These are phyloP conservation scores for Megaceryle maxima DNA, from an alignment of 2,113 vertebrate species.

Conservation along the genomic window DNA sequence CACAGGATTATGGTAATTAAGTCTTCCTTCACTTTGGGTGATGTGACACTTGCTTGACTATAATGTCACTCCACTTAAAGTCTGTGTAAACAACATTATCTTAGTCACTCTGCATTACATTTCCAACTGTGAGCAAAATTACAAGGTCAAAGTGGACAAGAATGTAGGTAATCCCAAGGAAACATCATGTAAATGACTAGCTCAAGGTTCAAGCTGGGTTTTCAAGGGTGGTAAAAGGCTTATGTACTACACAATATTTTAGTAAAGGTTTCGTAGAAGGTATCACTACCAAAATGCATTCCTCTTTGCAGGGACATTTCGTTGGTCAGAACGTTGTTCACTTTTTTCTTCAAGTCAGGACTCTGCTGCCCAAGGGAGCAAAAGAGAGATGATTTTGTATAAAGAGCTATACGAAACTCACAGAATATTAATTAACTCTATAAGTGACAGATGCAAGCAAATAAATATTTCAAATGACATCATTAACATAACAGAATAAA, in stretches of 20 bases:
- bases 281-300: background rate
- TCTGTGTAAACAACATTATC: slow-evolving; percentile 89
- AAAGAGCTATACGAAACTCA: background rate
- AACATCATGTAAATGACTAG: slow-evolving; percentile 75
- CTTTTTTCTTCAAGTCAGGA: background rate
- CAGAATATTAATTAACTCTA: slow-evolving; percentile 11
- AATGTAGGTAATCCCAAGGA: slow-evolving; percentile 76
- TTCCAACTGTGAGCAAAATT: slow-evolving; percentile 82
- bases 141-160: slow-evolving; percentile 83
- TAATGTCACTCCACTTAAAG: slow-evolving; percentile 89
- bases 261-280: background rate
- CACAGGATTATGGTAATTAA: slow-evolving; percentile 85
- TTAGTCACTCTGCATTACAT: slow-evolving; percentile 80
- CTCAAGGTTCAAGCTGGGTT: slow-evolving; percentile 63
- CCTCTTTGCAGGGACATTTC: background rate
- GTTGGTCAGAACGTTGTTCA: background rate
- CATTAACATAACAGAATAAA: slow-evolving; percentile 18
- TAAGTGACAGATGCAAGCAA: slow-evolving; percentile 27
- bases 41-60: slow-evolving; percentile 85
- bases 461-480: background rate
- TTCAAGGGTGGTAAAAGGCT: slow-evolving; percentile 67
- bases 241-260: slow-evolving; percentile 38
- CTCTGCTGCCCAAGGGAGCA: background rate
- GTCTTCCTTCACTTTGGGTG: slow-evolving; percentile 82
- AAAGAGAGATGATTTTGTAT: background rate